Base-by-base conservation (phyloP, 2,888 invertebrate species). In the Neelides folsomi region DNA sequence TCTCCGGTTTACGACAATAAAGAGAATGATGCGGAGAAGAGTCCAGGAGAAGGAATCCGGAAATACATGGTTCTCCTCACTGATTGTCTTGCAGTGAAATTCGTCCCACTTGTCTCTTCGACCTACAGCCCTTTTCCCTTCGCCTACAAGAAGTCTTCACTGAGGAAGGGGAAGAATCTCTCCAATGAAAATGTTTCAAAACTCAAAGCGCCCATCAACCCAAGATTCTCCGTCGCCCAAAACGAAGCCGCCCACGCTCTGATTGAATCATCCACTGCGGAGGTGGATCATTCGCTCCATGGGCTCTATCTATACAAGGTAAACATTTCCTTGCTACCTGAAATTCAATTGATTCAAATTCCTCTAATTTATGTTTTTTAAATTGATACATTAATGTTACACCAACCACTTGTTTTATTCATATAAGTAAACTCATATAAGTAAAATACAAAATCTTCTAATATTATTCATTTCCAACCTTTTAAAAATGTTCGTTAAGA, bases 41-140 rank as follows among this genome's bases (percentile, higher is more conserved):
- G 27, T 27, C 7, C 27, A 5, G 27, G 27, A 27, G 27, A 27
- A 27, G 27, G 27, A 27, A 38, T 59, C 27, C 51, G 55, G 12
- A 61, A 54, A 37, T 59, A 59, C 46, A 34, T 59, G 45, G 59
- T 61, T 18, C 51, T 61, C n/a, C 53, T 61, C 35, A 57, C 59
- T n/a, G 61, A 61, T 44, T 59, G 53, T 35, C 37, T 61, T 15
- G 58, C 59, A 49, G 57, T 61, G 42, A 61, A 61, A 43, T 61
- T 61, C 46, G 57, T 54, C 37, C 57, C 61, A 48, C 54, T 55
- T 43, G 56, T 52, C 46, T 46, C 50, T 47, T 47, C 54, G 27
- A 52, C 36, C 47, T 40, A 18, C 54, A 50, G 38, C 53, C 42
- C 16, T 12, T 49, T 47, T 46, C 52, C 53, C 51, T 51, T 51